These are phyloP conservation scores for Eurytoma californica DNA, from an alignment of 2,888 invertebrate species.

Conservation along the genomic window DNA sequence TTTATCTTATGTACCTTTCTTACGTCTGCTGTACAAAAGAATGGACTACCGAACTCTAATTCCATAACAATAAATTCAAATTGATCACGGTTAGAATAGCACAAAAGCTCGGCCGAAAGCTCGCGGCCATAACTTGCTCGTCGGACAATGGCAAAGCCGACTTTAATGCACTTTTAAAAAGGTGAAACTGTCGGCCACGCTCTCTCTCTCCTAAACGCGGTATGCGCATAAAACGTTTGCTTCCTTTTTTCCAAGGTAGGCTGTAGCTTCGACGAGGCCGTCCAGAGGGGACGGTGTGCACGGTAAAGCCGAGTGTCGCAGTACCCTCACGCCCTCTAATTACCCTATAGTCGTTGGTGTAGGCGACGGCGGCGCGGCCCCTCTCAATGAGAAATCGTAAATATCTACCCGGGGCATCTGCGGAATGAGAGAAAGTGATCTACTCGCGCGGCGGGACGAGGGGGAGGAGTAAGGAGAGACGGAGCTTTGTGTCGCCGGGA, in stretches of 20 bases:
- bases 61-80: too few relatives aligned
- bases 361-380: conserved; percentile 57
- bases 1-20: too few relatives aligned
- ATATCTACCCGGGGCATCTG: conserved; percentile 66
- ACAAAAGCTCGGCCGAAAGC: not conserved
- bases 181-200: conserved; percentile 55
- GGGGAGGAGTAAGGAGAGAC: not conserved
- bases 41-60: too few relatives aligned
- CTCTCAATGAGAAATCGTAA: conserved; percentile 67
- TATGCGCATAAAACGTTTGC: conserved; percentile 26
- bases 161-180: conserved; percentile 68
- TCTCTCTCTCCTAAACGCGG: conserved; percentile 17
- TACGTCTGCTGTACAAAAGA: too few relatives aligned
- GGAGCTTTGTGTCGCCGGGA: conserved; percentile 23
- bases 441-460: conserved; percentile 13
- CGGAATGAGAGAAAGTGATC: conserved; percentile 59
- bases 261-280: not conserved
- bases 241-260: conserved; percentile 31
- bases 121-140: not conserved
- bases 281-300: not conserved
- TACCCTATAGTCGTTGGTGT: conserved; percentile 66
- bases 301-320: conserved; percentile 49
- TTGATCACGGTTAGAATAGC: not conserved
- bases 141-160: conserved; percentile 14
- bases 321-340: conserved; percentile 73